phyloP scores from a whole-genome alignment of 2,888 invertebrate genomes.

The Macropis europaea region DNA sequence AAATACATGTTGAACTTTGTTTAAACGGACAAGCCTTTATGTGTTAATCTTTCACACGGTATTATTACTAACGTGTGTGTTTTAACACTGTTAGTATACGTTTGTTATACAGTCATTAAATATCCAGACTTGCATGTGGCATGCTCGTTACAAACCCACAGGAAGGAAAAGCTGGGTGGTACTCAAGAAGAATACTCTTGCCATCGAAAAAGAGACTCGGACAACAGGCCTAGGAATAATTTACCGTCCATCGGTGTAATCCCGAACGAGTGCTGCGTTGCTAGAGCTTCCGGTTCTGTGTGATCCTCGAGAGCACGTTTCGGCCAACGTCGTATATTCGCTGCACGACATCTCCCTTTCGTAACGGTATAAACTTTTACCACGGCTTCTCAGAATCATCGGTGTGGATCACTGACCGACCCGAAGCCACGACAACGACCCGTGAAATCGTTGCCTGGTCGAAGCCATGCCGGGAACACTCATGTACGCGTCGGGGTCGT shows the following conservation, averaged over 20 bases:
- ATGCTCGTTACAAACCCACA: no score
- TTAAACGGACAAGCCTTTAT: no score
- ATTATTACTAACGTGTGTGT: no score
- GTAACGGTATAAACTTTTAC: constrained; percentile 65
- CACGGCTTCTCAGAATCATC: constrained; percentile 56
- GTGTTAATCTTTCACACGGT: no score
- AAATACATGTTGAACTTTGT: no score
- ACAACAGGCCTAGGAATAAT: constrained; percentile 19
- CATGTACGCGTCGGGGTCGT: constrained; percentile 6
- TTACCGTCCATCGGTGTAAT: constrained; percentile 17
- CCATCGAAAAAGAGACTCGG: not conserved
- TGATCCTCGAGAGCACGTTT: constrained; percentile 44
- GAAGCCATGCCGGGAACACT: constrained; percentile 21
- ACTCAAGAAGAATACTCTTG: not conserved
- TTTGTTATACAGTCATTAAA: no score
- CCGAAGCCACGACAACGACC: constrained; percentile 59
- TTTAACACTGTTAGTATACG: no score
- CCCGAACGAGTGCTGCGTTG: constrained; percentile 12
- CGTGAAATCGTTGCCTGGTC: constrained; percentile 48
- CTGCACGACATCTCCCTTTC: constrained; percentile 53
- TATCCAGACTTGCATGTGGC: no score
- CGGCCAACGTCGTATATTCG: constrained; percentile 45
- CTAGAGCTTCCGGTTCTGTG: constrained; percentile 49
- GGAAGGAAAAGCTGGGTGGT: not conserved
- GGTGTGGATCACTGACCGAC: constrained; percentile 70